Evolutionary conservation across 1,140 invertebrate species (phyloP), one percentile per base, ranked within the genome.

Genomic region (Cydia amplana): DNA sequence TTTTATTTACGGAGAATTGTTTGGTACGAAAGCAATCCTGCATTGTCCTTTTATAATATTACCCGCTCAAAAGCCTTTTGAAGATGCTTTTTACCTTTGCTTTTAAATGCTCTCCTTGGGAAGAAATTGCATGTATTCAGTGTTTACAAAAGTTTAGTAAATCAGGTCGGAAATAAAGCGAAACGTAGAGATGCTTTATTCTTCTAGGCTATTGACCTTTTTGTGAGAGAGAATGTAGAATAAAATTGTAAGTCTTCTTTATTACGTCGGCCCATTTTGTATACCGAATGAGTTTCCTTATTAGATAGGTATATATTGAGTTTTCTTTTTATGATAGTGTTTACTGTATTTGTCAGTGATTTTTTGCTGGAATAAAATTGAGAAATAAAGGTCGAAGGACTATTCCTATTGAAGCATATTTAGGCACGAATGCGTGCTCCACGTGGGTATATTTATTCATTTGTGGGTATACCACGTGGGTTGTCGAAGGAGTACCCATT

Each of bases 81-180:
- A 60, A 60, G 55, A 65, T 36, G 64, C 25, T 65, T 18, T 70
- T 70, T 70, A 36, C 32, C 28, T 70, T 70, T 36, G 36, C 28
- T 70, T 36, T 36, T 70, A 36, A 36, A 70, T 18, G 16, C n/a
- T 40, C n/a, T 70, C 16, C 28, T 16, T 70, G n/a, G n/a, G 28
- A 70, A 70, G n/a, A 36, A 70, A 70, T 36, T 36, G 65, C 65
- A 40, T 1, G 65, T 36, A 70, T 70, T 36, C 28, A 70, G 28
- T 70, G 25, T 70, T 36, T 36, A 36, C 65, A 70, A 70, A 36
- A 70, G 65, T 36, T 36, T 36, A 20, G 28, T 70, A 70, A 70
- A 70, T 70, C 65, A 70, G 65, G 36, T 70, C 32, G 65, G 65
- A 70, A 40, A 65, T 65, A 65, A 65, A 36, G 64, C 64, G 25